phyloP scores from a whole-genome alignment of 2,888 invertebrate genomes.

The Parapristionchus giblindavisi region DNA sequence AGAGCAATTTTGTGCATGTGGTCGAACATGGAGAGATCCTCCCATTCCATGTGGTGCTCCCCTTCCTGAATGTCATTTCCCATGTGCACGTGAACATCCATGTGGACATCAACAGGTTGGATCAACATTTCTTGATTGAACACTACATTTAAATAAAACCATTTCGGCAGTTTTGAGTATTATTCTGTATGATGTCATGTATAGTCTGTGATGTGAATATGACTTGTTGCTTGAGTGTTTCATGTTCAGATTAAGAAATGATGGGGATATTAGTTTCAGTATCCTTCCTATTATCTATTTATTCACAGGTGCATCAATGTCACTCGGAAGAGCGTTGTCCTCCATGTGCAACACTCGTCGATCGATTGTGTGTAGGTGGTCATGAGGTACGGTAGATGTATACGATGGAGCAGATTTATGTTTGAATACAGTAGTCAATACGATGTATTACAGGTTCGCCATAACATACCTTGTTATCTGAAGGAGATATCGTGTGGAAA shows the following conservation, averaged over 20 bases:
- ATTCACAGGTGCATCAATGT: constrained; percentile 28
- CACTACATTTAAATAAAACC: too few species aligned
- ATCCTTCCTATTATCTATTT: not conserved
- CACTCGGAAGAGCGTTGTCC: constrained; percentile 77
- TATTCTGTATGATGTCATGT: too few species aligned
- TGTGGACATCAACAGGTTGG: constrained; percentile 52
- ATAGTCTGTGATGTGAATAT: too few species aligned
- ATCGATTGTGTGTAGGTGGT: constrained; percentile 83
- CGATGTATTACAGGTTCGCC: constrained; percentile 79
- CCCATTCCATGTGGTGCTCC: constrained; percentile 91
- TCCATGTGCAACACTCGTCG: constrained; percentile 86
- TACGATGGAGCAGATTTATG: not conserved
- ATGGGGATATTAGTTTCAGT: not conserved
- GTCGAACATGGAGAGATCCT: constrained; percentile 84
- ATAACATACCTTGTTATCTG: constrained; percentile 87
- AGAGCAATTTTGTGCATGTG: constrained; percentile 90
- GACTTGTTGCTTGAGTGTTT: too few species aligned
- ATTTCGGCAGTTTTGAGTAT: too few species aligned
- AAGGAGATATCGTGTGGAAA: constrained; percentile 87
- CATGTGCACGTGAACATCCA: constrained; percentile 84
- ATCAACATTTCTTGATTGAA: not conserved
- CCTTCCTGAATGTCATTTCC: constrained; percentile 82
- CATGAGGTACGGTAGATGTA: constrained; percentile 68
- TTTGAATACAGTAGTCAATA: not conserved
- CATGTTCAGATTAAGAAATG: not conserved